Evolutionary conservation across 64 coral and sea anemone species (phyloP), one percentile per base, ranked within the genome.

Genomic region (Cladopsammia gracilis): DNA sequence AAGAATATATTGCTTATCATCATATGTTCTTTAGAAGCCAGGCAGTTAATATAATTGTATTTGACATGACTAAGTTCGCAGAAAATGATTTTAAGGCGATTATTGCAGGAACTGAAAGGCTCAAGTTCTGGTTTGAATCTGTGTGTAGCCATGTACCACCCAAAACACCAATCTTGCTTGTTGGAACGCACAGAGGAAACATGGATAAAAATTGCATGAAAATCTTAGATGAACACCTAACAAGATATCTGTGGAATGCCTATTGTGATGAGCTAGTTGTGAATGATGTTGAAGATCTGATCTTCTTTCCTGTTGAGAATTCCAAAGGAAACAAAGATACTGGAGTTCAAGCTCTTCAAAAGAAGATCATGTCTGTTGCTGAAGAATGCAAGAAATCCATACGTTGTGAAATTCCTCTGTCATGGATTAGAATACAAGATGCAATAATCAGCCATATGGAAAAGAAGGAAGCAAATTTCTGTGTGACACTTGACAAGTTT

Each of bases 391-490:
- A 56, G 1, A 25, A 60, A 62, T 18, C 58, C 0, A 59, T 25
- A 15, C 60, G 10, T 52, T 23, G 58, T 11, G 52, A 81, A 58
- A 73, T 95, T 9, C 89, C 94, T 20, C 64, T 95, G 47, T 81
- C 88, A 53, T 95, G 94, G 94, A 82, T 95, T 62, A 87, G 45
- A 79, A 73, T 95, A 9, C 93, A 95, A 76, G 93, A 95, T 79
- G 85, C 85, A 34, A 82, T 95, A 18, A 78, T 91, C 6, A 70
- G 15, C 4, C 16, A 65, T 0, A 25, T 25, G 34, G 47, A 74
- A 50, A 53, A 60, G 48, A 14, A 56, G 4, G 2, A 14, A 34
- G 34, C 34, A 0, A 34, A 34, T 2, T 34, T 34, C 34, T 34
- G 34, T 34, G 34, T 34, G 0, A 34, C 34, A 34, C 34, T 34